Base-by-base conservation (phyloP, 2,797 vertebrate genomes). In the Chiroxiphia lanceolata region DNA sequence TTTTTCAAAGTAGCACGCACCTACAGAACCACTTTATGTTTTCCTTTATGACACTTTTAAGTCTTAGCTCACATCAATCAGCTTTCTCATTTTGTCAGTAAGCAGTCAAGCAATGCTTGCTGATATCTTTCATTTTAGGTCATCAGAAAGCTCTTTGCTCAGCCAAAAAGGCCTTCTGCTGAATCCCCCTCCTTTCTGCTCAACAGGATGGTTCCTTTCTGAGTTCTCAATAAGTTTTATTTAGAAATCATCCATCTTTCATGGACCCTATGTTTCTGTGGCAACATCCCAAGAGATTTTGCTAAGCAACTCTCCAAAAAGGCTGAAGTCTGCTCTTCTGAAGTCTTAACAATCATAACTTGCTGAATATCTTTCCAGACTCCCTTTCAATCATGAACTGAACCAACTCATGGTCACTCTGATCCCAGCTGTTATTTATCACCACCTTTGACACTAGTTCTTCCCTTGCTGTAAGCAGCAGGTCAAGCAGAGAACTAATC, bases 171-270 rank as follows among this genome's bases (percentile, higher is more conserved):
- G 19, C 12, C 31, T 87, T 61, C 54, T 77, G 44, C 26, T 65
- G 57, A 69, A 44, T 50, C 15, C 6, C 11, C 7, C 21, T 71
- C 44, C 77, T 69, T 92, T 29, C 47, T 69, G 34, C 33, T 78
- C 45, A 78, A 83, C 10, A 15, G 51, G 23, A 42, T 71, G 50
- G 21, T 11, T 90, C 48, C n/a, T 81, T 81, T 33, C 54, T 57
- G 45, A 81, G 21, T 45, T 88, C 65, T 81, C 59, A 81, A 0
- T 22, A 88, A 63, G 45, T 34, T 90, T 87, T 89, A 36, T n/a
- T 89, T 82, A 95, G 87, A 89, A 94, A 82, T 67, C 77, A 84
- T 79, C 42, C n/a, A 69, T 80, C 79, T 87, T 92, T 89, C 75
- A 87, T 70, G n/a, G 60, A 44, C 33, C 9, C 27, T 34, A 3